Conservation (phyloP, 1,140 invertebrate genomes). For the Dinoponera quadriceps region DNA sequence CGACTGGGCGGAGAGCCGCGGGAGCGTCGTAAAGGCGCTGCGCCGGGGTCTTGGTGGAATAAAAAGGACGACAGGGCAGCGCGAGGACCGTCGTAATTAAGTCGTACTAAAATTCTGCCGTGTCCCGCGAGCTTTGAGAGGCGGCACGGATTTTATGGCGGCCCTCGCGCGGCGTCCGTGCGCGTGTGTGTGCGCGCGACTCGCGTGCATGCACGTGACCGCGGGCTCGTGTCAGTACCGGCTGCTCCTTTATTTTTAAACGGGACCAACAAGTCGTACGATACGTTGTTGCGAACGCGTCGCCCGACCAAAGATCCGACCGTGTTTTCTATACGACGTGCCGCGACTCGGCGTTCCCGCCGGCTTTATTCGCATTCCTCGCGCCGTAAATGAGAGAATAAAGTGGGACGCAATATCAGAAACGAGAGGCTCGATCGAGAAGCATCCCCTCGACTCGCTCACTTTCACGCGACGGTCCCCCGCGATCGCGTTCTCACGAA, state of each 20-base stretch:
- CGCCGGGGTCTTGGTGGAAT: slow-evolving; percentile 20
- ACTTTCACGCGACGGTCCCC: not conserved
- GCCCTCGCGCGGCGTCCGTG: slow-evolving; percentile 50
- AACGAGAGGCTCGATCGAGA: not conserved
- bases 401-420: slow-evolving; percentile 7
- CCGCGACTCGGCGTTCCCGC: slow-evolving; percentile 1
- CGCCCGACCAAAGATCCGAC: not conserved
- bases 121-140: slow-evolving; percentile 69
- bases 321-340: slow-evolving; percentile 11
- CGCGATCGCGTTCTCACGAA: not conserved
- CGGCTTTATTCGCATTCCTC: slow-evolving; percentile 8
- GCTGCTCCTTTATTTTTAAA: slow-evolving; percentile 49
- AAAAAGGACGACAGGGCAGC: slow-evolving; percentile 69
- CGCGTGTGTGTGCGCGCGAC: slow-evolving; percentile 39
- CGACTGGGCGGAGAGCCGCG: not conserved
- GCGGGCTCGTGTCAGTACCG: not conserved
- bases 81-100: slow-evolving; percentile 78
- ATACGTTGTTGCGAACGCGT: slow-evolving; percentile 21
- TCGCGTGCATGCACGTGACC: not conserved
- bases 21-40: slow-evolving; percentile 18
- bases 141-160: slow-evolving; percentile 74
- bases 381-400: slow-evolving; percentile 1
- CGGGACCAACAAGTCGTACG: slow-evolving; percentile 13
- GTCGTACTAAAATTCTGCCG: slow-evolving; percentile 79
- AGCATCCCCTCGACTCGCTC: not conserved